Conservation (phyloP, 2,113 vertebrate species). For the Microcebus lehilahytsara region DNA sequence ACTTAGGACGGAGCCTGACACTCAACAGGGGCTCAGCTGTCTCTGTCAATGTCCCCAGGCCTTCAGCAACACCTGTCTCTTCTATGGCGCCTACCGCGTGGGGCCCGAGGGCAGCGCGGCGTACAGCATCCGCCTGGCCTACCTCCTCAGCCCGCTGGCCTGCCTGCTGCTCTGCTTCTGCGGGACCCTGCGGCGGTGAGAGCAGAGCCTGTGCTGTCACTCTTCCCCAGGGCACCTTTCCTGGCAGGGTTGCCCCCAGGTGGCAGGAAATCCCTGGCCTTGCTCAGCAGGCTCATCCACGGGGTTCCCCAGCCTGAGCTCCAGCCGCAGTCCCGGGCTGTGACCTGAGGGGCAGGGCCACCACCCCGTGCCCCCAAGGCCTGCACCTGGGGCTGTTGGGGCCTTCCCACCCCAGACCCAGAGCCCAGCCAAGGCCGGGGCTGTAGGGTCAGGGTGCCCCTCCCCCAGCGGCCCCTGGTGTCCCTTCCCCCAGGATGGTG, state of each 20-base stretch:
- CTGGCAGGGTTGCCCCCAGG: no score
- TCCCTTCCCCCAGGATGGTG: slow-evolving; percentile 80
- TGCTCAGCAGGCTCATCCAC: no score
- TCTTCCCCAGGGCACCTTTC: rapidly evolving
- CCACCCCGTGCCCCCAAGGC: rapidly evolving
- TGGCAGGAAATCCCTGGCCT: no score
- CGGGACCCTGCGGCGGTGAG: slow-evolving; percentile 86
- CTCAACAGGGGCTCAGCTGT: rapidly evolving
- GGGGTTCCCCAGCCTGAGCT: no score
- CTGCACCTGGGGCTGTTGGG: neutral
- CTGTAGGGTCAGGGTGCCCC: neutral
- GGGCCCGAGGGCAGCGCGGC: slow-evolving; percentile 33
- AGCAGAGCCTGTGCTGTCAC: no score
- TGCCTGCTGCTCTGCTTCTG: slow-evolving; percentile 87
- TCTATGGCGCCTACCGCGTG: slow-evolving; percentile 85
- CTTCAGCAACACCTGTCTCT: slow-evolving; percentile 85
- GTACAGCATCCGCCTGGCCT: slow-evolving; percentile 87
- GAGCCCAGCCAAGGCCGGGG: neutral
- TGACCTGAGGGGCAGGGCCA: neutral
- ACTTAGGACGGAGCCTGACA: neutral
- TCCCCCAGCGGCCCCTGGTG: neutral
- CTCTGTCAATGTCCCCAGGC: slow-evolving; percentile 72
- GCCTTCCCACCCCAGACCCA: neutral
- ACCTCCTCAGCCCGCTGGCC: slow-evolving; percentile 84
- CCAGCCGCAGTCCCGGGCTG: neutral